phyloP scores from a whole-genome alignment of 2,797 vertebrate genomes.

The Sandelia bainsii region DNA sequence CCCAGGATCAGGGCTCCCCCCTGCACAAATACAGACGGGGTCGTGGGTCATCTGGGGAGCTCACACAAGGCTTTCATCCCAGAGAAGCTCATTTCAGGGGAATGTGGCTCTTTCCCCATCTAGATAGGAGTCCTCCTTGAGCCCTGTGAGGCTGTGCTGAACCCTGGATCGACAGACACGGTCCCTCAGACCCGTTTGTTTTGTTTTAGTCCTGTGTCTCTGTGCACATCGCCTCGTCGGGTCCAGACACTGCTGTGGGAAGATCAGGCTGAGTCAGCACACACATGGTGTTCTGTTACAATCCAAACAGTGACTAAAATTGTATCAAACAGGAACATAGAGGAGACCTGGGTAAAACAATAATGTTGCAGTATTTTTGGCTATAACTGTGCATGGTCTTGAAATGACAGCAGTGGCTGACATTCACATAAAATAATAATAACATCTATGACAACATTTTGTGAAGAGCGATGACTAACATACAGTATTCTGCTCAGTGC shows the following conservation, averaged over 20 bases:
- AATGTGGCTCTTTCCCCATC: slow-evolving; percentile 81
- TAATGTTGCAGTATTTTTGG: slow-evolving; percentile 53
- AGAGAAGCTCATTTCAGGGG: slow-evolving; percentile 83
- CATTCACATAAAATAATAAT: slow-evolving; percentile 1
- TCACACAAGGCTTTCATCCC: slow-evolving; percentile 84
- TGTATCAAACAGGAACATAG: slow-evolving; percentile 72
- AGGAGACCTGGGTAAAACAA: slow-evolving; percentile 47
- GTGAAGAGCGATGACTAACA: slow-evolving; percentile 10
- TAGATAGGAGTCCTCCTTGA: slow-evolving; percentile 75
- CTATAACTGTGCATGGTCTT: slow-evolving; percentile 41
- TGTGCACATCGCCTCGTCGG: slow-evolving; percentile 56
- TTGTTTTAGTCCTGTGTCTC: slow-evolving; percentile 75
- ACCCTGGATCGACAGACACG: slow-evolving; percentile 76
- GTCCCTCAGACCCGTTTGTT: slow-evolving; percentile 76
- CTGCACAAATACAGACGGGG: slow-evolving; percentile 84
- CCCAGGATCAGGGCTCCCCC: slow-evolving; percentile 77
- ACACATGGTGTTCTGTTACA: slow-evolving; percentile 76
- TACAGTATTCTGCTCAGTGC: background rate
- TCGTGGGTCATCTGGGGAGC: slow-evolving; percentile 81
- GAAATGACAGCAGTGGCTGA: slow-evolving; percentile 23
- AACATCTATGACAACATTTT: background rate
- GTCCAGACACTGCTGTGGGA: slow-evolving; percentile 77
- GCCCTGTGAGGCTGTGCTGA: slow-evolving; percentile 72
- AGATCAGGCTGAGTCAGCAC: slow-evolving; percentile 76
- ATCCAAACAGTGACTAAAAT: slow-evolving; percentile 74